Base-by-base conservation (phyloP, 2,797 vertebrate species). In the Cossypha polioptera region DNA sequence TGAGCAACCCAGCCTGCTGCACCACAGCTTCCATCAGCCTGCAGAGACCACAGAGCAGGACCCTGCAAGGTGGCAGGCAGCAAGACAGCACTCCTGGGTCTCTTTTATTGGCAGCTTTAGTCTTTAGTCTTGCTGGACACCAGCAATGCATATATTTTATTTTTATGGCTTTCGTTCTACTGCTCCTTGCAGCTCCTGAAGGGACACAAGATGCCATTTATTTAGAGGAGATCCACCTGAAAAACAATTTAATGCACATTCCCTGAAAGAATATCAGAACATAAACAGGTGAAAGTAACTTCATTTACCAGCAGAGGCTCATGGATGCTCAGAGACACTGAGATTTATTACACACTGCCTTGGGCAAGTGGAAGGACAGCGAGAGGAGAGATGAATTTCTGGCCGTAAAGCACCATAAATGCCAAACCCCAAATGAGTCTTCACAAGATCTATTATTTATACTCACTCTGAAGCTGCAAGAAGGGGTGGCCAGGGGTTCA, bases 311-410 rank as follows among this genome's bases (percentile, higher is more conserved):
- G 47, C 1, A 0, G 54, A 76, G 42, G 62, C 43, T 88, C 73
- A 38, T 13, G 69, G 92, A 77, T 78, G 80, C 75, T 53, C n/a
- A 63, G 76, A 84, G 71, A 57, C 3, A 1, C 57, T 18, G 45
- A 76, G 90, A 81, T 71, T 90, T 95, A 95, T 66, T 45, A 35
- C 29, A 26, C 7, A 24, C 19, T 78, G 86, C 72, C 92, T 61
- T 73, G 55, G 48, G 74, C 77, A 62, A 43, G 51, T 24, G 31
- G 66, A 40, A 86, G 55, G 80, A 88, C 43, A 63, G 88, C 0
- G 0, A 73, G 42, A 89, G 45, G 10, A 61, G 78, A 87, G 35
- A 78, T 54, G n/a, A 79, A 82, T 85, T 89, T 69, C 48, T 81
- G 86, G 31, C 71, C 51, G 51, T 82, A 91, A 82, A 94, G 43